Evolutionary conservation across 2,113 vertebrate genomes (phyloP).

Genomic region (Physeter macrocephalus): DNA sequence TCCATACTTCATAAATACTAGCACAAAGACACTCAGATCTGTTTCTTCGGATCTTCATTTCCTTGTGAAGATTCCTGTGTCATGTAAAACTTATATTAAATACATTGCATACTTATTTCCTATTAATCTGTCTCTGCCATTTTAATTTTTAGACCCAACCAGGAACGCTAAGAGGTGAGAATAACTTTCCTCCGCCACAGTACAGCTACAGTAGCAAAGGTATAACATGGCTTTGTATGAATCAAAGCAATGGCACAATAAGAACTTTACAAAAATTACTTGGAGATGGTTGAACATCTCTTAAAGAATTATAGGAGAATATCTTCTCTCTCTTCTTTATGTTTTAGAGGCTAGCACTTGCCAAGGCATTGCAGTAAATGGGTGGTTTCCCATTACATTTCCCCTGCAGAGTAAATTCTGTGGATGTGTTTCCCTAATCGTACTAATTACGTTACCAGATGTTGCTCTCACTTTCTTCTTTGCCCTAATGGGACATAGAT

Average conservation of each 20-base stretch:
- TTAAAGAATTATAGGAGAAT: conserved; percentile 70
- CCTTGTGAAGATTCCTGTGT: not conserved
- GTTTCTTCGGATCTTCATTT: not conserved
- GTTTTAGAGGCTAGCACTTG: conserved; percentile 74
- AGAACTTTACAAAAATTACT: conserved; percentile 58
- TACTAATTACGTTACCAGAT: conserved; percentile 79
- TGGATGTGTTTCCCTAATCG: conserved; percentile 71
- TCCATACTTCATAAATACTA: not conserved
- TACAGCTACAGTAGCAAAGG: conserved; percentile 48
- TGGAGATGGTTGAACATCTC: conserved; percentile 72
- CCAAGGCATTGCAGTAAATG: conserved; percentile 66
- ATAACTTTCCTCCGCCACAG: not conserved
- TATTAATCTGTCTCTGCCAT: not conserved
- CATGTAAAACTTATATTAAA: not conserved
- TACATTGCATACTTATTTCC: not conserved
- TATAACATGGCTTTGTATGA: conserved; percentile 69
- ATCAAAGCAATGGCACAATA: conserved; percentile 68
- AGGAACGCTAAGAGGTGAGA: not conserved
- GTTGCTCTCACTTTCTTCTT: conserved; percentile 75
- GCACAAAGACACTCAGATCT: not conserved
- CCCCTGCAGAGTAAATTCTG: conserved; percentile 73
- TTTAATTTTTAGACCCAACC: not conserved
- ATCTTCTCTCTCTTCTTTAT: conserved; percentile 64
- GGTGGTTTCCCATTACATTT: conserved; percentile 75
- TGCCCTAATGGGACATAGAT: conserved; percentile 74